Percentiles rank a stretch among this genome's conserved stretches.
These are phyloP conservation scores for Babylonia areolata DNA, from an alignment of 1,140 invertebrate genomes.

Conservation along the genomic window DNA sequence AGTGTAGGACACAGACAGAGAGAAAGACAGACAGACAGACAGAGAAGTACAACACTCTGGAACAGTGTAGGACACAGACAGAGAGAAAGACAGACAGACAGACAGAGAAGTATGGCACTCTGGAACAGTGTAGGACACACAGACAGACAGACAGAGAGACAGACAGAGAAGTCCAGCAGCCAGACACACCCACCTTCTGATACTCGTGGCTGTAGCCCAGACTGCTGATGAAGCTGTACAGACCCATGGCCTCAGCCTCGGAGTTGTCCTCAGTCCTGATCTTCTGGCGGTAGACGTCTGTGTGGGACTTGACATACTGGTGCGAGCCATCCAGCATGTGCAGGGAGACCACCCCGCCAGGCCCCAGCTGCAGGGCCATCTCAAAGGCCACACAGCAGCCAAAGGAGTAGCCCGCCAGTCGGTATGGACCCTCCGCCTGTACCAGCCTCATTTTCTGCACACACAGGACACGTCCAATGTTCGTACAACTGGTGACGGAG, in stretches of 20 bases:
- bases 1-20: too few species aligned
- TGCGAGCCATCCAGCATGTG: constrained; percentile 93
- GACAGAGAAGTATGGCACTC: too few species aligned
- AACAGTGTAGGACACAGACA: too few species aligned
- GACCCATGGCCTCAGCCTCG: constrained; percentile 81
- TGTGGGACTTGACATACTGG: constrained; percentile 89
- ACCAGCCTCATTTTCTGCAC: constrained; percentile 83
- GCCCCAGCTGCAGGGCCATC: constrained; percentile 89
- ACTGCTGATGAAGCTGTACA: constrained; percentile 89
- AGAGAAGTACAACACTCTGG: too few species aligned
- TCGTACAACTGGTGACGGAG: too few species aligned
- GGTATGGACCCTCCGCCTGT: constrained; percentile 90
- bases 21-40: too few species aligned
- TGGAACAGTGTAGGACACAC: too few species aligned
- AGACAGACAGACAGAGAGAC: too few species aligned
- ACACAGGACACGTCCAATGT: too few species aligned
- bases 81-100: too few species aligned
- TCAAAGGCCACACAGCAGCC: constrained; percentile 94
- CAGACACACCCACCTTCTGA: constrained; percentile 50
- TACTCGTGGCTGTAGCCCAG: constrained; percentile 83
- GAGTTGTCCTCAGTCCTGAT: constrained; percentile 57
- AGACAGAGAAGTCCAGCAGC: too few species aligned
- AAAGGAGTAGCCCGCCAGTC: constrained; percentile 94
- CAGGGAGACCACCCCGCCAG: constrained; percentile 79
- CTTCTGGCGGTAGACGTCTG: constrained; percentile 74